Base-by-base conservation (phyloP, 2,888 invertebrate genomes). In the Listrodromus nycthemerus region DNA sequence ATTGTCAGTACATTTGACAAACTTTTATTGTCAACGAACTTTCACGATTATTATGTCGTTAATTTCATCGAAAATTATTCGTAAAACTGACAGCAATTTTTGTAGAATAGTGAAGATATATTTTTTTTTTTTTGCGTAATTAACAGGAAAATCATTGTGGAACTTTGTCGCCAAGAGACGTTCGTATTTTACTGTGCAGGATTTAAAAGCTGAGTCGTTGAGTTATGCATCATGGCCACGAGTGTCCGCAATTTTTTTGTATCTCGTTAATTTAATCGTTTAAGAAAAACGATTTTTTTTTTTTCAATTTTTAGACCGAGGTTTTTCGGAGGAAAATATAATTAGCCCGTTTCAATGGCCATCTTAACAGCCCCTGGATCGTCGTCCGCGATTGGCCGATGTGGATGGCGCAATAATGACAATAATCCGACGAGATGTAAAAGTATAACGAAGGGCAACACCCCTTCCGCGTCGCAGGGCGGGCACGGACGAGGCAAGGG, bases 401-500 rank as follows among this genome's bases (percentile, higher is more conserved):
- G 2, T 10, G 6, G 16, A 30, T 33, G 41, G 58, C 24, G 3
- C 1, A 50, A 69, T 70, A 61, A 71, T 63, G 70, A 65, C 19
- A 55, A 77, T 45, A 79, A 73, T 67, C 55, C 30, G 30, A 33
- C 8, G 41, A 10, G 24, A 7, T 50, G 21, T 48, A 63, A 74
- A 48, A 30, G 61, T 70, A 45, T 45, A 67, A 81, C 69, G 50
- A 67, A 67, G 76, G 78, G 80, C 77, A 37, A 55, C 58, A 70
- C 63, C 55, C 45, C 50, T 27, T 58, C 30, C 10, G 19, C 27
- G 48, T 21, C 73, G 52, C 48, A 66, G 87, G 84, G 86, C 87
- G 88, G 84, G 88, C 75, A 86, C 87, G 16, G 67, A 73, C 71
- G 67, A 69, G 66, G 33, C 81, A 86, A 88, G 87, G 88, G 87